These are phyloP conservation scores for Erethizon dorsatum DNA, from an alignment of 2,797 vertebrate genomes.

Conservation along the genomic window DNA sequence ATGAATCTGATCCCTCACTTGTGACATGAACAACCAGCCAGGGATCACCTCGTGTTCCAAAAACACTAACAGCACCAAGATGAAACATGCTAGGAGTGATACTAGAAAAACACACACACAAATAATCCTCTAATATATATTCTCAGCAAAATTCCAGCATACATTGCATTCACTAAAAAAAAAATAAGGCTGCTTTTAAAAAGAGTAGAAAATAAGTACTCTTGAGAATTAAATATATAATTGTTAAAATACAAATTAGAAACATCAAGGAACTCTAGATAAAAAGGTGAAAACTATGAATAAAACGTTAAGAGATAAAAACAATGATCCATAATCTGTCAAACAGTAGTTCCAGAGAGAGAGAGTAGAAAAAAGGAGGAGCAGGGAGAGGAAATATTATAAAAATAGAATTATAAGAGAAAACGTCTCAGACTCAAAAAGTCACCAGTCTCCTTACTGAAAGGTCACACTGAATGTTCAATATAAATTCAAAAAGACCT, in stretches of 20 bases:
- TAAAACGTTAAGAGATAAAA: background rate
- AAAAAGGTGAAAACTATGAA: slow-evolving; percentile 15
- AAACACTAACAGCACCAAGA: background rate
- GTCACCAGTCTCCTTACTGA: background rate
- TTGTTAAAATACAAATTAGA: slow-evolving; percentile 52
- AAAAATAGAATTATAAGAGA: background rate
- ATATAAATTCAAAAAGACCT: background rate
- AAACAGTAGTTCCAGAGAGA: background rate
- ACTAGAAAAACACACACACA: background rate
- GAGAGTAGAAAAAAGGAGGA: background rate
- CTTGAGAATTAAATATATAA: background rate
- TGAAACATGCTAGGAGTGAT: background rate
- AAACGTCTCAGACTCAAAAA: slow-evolving; percentile 5
- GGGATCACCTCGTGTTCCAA: background rate
- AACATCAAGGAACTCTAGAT: background rate
- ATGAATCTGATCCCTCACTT: background rate
- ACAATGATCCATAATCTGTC: background rate
- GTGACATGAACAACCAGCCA: background rate
- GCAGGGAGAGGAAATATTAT: background rate
- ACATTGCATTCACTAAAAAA: background rate
- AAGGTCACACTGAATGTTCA: background rate
- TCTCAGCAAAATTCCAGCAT: background rate
- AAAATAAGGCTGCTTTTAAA: background rate
- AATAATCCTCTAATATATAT: slow-evolving; percentile 19
- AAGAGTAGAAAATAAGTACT: slow-evolving; percentile 26